Evolutionary conservation across 2,888 invertebrate genomes (phyloP), one percentile per base, ranked within the genome.

Genomic region (Heliconius ethilla): DNA sequence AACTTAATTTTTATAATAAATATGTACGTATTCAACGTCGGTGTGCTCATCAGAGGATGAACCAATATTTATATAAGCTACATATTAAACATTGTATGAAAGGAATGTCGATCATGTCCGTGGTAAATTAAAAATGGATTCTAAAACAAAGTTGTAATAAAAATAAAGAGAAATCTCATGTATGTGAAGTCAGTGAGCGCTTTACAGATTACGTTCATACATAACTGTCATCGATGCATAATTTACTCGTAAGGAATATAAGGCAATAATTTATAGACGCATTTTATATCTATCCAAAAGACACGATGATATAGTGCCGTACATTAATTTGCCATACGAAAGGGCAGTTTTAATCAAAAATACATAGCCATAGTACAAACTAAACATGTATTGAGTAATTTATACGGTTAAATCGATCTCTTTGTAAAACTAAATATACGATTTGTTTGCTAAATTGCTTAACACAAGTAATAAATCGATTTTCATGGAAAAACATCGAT

Each of bases 191-290:
- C 81, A 78, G 78, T 78, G 79, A 81, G 78, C 78, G 75, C 33
- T 75, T 80, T 81, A 82, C 77, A 80, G 77, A 82, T 82, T 82
- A 79, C 82, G 51, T 79, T 81, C 81, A 81, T 82, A 81, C 78
- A 76, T 82, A 75, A 80, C 78, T 80, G 82, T 82, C 82, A 78
- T 80, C 80, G 73, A 75, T 78, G 80, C 81, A 82, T 82, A 82
- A 82, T 81, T 80, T 80, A 80, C 79, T 76, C 74, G 76, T 73
- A 80, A 74, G 78, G 73, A 74, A 79, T 78, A 80, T 76, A 79
- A 70, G 80, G 77, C 73, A 75, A 80, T 80, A 77, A 82, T 81
- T 81, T 78, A 79, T 78, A 75, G 70, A 70, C 7, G 75, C 74
- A 81, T 81, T 81, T 79, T 79, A 78, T 81, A 77, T 76, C 66